Evolutionary conservation across 1,140 invertebrate species (phyloP).

Genomic region (Drosophila insularis): DNA sequence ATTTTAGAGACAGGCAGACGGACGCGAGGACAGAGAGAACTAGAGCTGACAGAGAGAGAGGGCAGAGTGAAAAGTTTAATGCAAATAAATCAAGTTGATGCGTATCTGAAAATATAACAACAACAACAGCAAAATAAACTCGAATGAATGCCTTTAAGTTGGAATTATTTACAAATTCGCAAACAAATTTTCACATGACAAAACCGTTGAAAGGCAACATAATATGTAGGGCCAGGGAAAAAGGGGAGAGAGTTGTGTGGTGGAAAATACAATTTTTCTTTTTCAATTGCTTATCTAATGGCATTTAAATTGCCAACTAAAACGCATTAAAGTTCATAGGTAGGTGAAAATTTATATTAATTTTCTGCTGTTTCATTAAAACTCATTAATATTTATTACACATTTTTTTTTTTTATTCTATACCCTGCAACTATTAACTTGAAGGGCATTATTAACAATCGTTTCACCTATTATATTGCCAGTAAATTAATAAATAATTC

Average conservation of each 20-base stretch:
- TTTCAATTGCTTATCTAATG: conserved; percentile 33
- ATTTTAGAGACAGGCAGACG: conserved; percentile 42
- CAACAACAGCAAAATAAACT: conserved; percentile 46
- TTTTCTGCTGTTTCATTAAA: conserved; percentile 33
- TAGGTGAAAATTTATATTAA: conserved; percentile 15
- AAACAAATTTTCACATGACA: conserved; percentile 78
- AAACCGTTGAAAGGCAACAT: conserved; percentile 12
- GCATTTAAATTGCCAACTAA: conserved; percentile 34
- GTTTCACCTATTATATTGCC: no score
- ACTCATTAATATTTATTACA: conserved; percentile 67
- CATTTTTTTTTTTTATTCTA: neutral
- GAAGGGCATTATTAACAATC: neutral
- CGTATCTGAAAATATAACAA: conserved; percentile 62
- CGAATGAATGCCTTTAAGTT: conserved; percentile 57
- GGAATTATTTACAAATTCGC: conserved; percentile 82
- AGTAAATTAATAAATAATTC: no score
- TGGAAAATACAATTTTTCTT: neutral
- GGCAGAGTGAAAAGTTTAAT: conserved; percentile 64
- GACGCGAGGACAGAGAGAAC: conserved; percentile 34
- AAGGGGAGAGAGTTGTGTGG: neutral
- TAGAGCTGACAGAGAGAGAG: conserved; percentile 25
- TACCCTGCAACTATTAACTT: neutral
- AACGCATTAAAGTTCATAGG: neutral
- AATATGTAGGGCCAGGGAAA: conserved; percentile 1
- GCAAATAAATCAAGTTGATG: conserved; percentile 82